These are phyloP conservation scores for Centroberyx gerrardi DNA, from an alignment of 2,797 vertebrate species.

Conservation along the genomic window DNA sequence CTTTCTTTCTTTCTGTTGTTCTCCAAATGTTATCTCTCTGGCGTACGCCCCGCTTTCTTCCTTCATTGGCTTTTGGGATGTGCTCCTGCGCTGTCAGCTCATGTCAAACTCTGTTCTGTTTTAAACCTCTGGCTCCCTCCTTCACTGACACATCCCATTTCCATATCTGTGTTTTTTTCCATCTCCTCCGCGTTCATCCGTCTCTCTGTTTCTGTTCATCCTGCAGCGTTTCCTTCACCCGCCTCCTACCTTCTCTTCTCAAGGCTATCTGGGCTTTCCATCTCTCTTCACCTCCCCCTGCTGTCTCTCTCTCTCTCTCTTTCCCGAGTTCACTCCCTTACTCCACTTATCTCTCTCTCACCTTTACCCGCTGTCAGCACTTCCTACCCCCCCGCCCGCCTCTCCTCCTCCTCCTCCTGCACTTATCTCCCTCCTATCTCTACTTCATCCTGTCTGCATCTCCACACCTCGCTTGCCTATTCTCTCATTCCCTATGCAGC, in stretches of 20 bases:
- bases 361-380: constrained; percentile 77
- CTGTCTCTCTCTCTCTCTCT: constrained; percentile 32
- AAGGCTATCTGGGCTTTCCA: constrained; percentile 72
- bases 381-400: constrained; percentile 52
- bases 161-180: constrained; percentile 64
- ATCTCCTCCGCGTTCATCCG: constrained; percentile 58
- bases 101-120: constrained; percentile 75
- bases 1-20: constrained; percentile 1
- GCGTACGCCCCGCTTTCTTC: constrained; percentile 33
- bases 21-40: constrained; percentile 47
- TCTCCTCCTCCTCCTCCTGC: constrained; percentile 32
- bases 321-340: constrained; percentile 61
- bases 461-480: constrained; percentile 46
- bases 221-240: constrained; percentile 37
- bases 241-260: constrained; percentile 52
- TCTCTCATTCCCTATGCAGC: constrained; percentile 31
- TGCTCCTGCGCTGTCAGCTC: constrained; percentile 70
- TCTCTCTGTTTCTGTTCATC: constrained; percentile 55
- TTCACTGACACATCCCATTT: constrained; percentile 76
- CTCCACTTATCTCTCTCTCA: constrained; percentile 76
- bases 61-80: constrained; percentile 59
- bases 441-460: constrained; percentile 62
- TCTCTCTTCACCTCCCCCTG: constrained; percentile 57
- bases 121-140: constrained; percentile 65
- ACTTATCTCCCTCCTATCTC: constrained; percentile 53